Evolutionary conservation across 2,113 vertebrate species (phyloP).

Genomic region (Heterotilapia buettikoferi): DNA sequence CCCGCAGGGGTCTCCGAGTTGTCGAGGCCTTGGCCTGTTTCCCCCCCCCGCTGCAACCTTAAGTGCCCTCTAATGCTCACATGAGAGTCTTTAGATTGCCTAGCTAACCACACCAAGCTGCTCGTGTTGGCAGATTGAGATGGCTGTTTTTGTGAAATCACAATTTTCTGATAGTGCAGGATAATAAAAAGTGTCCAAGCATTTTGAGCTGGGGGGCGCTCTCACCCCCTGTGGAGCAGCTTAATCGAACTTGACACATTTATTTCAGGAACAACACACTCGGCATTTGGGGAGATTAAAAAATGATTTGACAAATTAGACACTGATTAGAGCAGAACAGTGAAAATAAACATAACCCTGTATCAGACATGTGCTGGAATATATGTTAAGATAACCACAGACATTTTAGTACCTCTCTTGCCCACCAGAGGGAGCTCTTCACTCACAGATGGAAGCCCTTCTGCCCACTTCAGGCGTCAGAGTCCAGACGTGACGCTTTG

Average conservation of each 20-base stretch:
- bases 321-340: neutral
- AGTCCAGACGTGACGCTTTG: neutral
- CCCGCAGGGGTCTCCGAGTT: neutral
- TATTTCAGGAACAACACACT: neutral
- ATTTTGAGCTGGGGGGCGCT: neutral
- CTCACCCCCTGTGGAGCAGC: neutral
- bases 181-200: neutral
- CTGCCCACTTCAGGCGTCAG: neutral
- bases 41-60: neutral
- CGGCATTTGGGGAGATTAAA: neutral
- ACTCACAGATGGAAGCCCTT: neutral
- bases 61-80: neutral
- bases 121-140: neutral
- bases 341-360: neutral
- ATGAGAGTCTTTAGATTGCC: neutral
- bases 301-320: neutral
- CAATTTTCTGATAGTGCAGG: neutral
- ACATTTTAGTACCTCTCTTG: neutral
- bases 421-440: conserved; percentile 36
- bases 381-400: neutral
- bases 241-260: neutral
- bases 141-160: neutral
- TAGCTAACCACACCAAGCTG: neutral
- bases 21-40: neutral
- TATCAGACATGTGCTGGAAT: neutral